A percentile compares a stretch with the other conserved stretches of the same genome.
phyloP scores from a whole-genome alignment of 2,113 vertebrate species.

The Sylvia atricapilla region DNA sequence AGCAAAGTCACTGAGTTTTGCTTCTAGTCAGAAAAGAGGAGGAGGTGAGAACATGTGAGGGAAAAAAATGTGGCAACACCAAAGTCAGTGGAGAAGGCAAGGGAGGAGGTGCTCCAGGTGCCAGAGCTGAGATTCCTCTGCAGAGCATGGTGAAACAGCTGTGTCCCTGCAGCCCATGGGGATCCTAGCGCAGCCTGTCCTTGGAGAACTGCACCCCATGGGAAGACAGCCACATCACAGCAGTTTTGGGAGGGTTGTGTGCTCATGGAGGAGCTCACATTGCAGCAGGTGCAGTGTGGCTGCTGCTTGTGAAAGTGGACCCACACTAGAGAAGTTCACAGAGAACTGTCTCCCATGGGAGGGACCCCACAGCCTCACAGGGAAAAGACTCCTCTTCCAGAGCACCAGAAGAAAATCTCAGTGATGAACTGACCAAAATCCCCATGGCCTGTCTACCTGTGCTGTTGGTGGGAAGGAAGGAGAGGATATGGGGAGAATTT shows the following conservation, averaged over 20 bases:
- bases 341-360: neutral
- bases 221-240: fast-evolving
- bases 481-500: neutral
- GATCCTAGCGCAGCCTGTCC: neutral
- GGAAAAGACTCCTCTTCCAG: neutral
- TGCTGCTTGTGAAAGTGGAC: neutral
- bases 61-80: neutral
- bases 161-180: neutral
- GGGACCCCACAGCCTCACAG: fast-evolving
- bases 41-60: neutral
- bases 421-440: neutral
- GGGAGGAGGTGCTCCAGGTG: too few relatives aligned
- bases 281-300: fast-evolving
- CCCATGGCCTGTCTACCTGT: too few relatives aligned
- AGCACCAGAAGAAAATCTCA: neutral
- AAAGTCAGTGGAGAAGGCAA: too few relatives aligned
- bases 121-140: fast-evolving
- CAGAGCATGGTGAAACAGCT: too few relatives aligned
- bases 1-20: neutral
- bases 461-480: neutral
- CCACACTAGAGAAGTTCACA: fast-evolving
- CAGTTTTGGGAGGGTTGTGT: neutral
- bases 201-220: neutral
- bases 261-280: fast-evolving
- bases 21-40: neutral